These are phyloP conservation scores for Marisa cornuarietis DNA, from an alignment of 1,140 invertebrate genomes.

Conservation along the genomic window DNA sequence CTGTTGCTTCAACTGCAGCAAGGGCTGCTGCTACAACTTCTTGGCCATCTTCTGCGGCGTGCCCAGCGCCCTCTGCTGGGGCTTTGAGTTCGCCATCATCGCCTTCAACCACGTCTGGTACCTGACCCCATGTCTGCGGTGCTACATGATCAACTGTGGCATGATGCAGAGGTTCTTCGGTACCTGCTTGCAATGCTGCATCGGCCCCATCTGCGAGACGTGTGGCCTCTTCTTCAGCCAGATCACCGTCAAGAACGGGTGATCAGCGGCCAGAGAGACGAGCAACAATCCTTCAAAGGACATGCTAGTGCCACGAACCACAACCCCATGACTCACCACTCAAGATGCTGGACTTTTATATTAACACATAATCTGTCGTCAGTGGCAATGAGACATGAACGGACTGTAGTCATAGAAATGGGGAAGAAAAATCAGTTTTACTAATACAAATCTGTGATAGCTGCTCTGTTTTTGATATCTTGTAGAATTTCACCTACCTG, in stretches of 20 bases:
- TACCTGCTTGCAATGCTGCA: constrained; percentile 71
- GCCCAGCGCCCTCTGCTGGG: constrained; percentile 74
- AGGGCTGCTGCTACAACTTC: constrained; percentile 77
- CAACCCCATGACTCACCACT: no score
- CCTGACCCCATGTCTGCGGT: constrained; percentile 54
- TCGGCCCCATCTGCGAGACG: constrained; percentile 73
- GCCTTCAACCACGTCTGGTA: constrained; percentile 71
- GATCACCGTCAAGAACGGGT: constrained; percentile 68
- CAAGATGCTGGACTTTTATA: no score
- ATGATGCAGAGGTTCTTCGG: constrained; percentile 71
- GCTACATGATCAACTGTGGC: constrained; percentile 71
- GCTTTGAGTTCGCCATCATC: constrained; percentile 77
- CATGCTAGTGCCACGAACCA: no score
- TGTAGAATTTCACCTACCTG: no score
- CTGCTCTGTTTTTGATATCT: no score
- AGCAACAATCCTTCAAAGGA: no score
- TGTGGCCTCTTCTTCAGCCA: constrained; percentile 74
- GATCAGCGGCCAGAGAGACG: no score
- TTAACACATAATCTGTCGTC: no score
- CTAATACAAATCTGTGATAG: no score
- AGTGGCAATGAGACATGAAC: no score
- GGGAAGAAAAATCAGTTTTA: no score
- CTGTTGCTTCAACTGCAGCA: constrained; percentile 75
- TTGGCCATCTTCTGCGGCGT: constrained; percentile 76
- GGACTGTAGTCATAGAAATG: no score